phyloP scores from a whole-genome alignment of 2,888 invertebrate genomes.

The Lathronympha strigana region DNA sequence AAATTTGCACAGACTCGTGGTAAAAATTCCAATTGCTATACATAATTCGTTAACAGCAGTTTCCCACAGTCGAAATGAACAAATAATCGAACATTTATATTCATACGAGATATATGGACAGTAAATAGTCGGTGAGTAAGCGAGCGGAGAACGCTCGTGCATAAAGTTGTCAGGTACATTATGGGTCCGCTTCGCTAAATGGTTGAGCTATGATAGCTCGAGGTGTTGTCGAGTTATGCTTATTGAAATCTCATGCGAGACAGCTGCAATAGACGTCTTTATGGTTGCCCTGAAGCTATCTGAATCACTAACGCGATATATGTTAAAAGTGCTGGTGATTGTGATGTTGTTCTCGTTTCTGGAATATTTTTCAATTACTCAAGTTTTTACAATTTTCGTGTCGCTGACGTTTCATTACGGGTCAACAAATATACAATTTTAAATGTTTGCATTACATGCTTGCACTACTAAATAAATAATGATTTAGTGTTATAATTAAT shows the following conservation, averaged over 20 bases:
- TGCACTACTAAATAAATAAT: no score
- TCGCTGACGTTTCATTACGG: no score
- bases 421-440: no score
- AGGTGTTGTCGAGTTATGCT: slow-evolving; percentile 22
- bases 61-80: slow-evolving; percentile 28
- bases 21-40: slow-evolving; percentile 37
- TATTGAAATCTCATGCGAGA: slow-evolving; percentile 22
- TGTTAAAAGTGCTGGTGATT: not conserved
- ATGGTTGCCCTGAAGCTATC: not conserved
- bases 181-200: slow-evolving; percentile 13
- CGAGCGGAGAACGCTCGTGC: not conserved
- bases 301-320: slow-evolving; percentile 1
- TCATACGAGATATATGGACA: slow-evolving; percentile 21
- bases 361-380: no score
- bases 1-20: slow-evolving; percentile 36
- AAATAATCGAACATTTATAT: slow-evolving; percentile 37
- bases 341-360: no score
- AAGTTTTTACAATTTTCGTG: no score
- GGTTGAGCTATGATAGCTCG: slow-evolving; percentile 21
- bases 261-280: slow-evolving; percentile 4
- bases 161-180: slow-evolving; percentile 29
- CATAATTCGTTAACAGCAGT: slow-evolving; percentile 31
- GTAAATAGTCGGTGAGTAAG: slow-evolving; percentile 26
- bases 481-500: no score
- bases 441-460: no score